Percentiles rank a stretch among this genome's conserved stretches.
These are phyloP conservation scores for Microcebus lehilahytsara DNA, from an alignment of 2,113 vertebrate species.

Conservation along the genomic window DNA sequence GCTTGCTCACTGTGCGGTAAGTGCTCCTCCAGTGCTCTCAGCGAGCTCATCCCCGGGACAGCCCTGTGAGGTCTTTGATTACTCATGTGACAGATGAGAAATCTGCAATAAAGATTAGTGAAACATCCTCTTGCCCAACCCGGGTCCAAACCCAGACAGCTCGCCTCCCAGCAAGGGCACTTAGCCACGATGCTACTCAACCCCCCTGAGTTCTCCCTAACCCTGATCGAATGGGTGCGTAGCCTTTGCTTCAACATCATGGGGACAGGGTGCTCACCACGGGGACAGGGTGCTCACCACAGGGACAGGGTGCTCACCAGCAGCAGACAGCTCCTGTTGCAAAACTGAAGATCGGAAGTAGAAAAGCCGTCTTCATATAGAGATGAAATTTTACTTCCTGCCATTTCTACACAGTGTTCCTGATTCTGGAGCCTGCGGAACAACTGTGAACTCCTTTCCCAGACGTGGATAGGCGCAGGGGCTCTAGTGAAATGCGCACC, in stretches of 20 bases:
- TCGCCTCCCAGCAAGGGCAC: background rate
- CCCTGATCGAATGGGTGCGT: background rate
- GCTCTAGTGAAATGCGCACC: background rate
- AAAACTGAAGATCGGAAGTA: background rate
- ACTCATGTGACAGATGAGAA: background rate
- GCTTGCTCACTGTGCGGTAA: background rate
- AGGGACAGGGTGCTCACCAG: too few relatives aligned
- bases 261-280: background rate
- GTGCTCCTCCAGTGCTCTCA: background rate
- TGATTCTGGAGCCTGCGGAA: background rate
- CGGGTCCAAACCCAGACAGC: background rate
- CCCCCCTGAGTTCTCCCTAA: fast-evolving
- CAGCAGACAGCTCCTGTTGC: background rate
- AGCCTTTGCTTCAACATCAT: too few relatives aligned
- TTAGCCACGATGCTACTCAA: background rate
- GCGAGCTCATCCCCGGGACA: background rate
- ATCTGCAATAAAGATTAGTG: background rate
- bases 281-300: too few relatives aligned
- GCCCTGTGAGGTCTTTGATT: background rate
- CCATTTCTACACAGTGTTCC: background rate
- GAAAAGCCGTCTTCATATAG: background rate
- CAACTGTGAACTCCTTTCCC: background rate
- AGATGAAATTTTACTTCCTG: background rate
- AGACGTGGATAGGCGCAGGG: background rate
- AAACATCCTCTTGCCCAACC: background rate